Percentiles rank a stretch among this genome's conserved stretches.
Evolutionary conservation across 1,140 invertebrate genomes (phyloP).

Genomic region (Leptoteleia sp.): DNA sequence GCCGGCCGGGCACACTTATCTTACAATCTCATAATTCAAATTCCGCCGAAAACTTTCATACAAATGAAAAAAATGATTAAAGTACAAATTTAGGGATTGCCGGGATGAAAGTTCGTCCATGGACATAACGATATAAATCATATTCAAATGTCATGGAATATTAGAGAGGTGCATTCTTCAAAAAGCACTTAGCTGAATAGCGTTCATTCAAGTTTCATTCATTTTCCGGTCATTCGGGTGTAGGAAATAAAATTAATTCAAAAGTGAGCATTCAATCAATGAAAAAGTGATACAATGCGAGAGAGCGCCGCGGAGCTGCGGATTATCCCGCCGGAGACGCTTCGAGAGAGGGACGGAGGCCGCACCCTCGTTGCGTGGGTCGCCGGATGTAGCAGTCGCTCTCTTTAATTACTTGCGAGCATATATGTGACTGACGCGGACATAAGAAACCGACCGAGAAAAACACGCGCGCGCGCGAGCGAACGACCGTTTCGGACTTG

Average conservation of each 20-base stretch:
- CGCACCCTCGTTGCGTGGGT: constrained; percentile 81
- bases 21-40: constrained; percentile 54
- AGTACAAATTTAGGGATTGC: constrained; percentile 54
- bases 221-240: constrained; percentile 33
- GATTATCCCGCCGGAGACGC: constrained; percentile 67
- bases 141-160: constrained; percentile 52
- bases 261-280: constrained; percentile 48
- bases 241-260: constrained; percentile 36
- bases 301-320: constrained; percentile 31
- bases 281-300: constrained; percentile 48
- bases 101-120: constrained; percentile 38
- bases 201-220: constrained; percentile 35
- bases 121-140: constrained; percentile 50
- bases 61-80: constrained; percentile 54
- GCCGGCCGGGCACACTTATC: constrained; percentile 37
- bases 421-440: constrained; percentile 66
- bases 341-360: constrained; percentile 69
- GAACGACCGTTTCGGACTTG: constrained; percentile 29
- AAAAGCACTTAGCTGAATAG: constrained; percentile 36
- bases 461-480: constrained; percentile 48
- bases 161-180: constrained; percentile 18
- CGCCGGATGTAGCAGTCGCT: constrained; percentile 81
- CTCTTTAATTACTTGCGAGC: constrained; percentile 81
- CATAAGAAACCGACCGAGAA: constrained; percentile 64
- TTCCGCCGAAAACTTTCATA: constrained; percentile 44